Conservation (phyloP, 2,113 vertebrate species). For the Tragelaphus imberbis region DNA sequence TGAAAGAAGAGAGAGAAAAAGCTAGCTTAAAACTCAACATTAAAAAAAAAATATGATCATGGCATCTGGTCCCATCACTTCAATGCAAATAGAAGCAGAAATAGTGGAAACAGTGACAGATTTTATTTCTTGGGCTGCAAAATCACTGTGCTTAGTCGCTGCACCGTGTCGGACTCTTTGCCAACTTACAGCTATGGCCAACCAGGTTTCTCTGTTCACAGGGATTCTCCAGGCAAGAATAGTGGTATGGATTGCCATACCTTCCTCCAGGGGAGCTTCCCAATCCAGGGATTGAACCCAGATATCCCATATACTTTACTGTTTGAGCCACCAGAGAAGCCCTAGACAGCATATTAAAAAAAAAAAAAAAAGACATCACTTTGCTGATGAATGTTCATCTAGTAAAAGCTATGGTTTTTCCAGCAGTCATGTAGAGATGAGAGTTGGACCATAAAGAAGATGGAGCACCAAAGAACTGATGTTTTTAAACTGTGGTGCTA, state of each 20-base stretch:
- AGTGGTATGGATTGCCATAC: background rate
- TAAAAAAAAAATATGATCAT: background rate
- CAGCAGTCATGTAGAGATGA: background rate
- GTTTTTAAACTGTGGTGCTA: background rate
- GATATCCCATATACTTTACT: background rate
- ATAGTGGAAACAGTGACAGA: background rate
- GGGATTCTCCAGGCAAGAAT: background rate
- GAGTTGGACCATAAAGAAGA: background rate
- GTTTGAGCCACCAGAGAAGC: background rate
- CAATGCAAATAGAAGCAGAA: background rate
- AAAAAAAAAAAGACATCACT: background rate
- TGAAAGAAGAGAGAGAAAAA: background rate
- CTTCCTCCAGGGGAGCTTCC: background rate
- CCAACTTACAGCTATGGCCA: background rate
- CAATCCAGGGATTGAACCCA: background rate
- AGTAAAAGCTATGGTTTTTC: background rate
- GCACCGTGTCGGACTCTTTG: background rate
- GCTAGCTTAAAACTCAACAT: background rate
- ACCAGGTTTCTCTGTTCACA: background rate
- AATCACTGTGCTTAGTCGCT: background rate
- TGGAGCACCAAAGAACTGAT: background rate
- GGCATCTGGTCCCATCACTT: background rate
- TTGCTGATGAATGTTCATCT: background rate
- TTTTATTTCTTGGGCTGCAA: background rate
- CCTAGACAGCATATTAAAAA: background rate